phyloP scores from a whole-genome alignment of 2,113 vertebrate genomes.

The Petrocephalus microphthalmus region DNA sequence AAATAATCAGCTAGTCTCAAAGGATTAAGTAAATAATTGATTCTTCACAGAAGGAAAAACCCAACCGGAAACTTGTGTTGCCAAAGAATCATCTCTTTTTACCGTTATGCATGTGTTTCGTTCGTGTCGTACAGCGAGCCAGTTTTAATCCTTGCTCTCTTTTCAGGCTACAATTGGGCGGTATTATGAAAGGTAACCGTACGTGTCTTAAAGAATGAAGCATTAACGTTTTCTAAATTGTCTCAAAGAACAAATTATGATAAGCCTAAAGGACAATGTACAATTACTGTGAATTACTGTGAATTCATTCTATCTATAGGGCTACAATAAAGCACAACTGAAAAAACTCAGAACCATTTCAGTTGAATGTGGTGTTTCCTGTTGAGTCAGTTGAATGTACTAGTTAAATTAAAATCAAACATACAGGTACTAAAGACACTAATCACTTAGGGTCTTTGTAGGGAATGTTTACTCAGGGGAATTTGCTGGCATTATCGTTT shows the following conservation, averaged over 20 bases:
- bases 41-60: background rate
- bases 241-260: background rate
- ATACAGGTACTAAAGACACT: background rate
- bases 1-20: background rate
- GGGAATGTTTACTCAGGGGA: slow-evolving; percentile 2
- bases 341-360: background rate
- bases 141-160: background rate
- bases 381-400: background rate
- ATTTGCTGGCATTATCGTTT: background rate
- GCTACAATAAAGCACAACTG: background rate
- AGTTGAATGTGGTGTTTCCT: background rate
- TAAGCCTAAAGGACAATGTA: background rate
- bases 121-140: background rate
- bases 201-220: background rate
- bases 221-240: background rate
- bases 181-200: background rate
- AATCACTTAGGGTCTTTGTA: background rate
- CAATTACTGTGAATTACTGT: background rate
- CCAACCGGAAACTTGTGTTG: background rate
- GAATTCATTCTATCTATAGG: background rate
- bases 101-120: background rate
- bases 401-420: background rate
- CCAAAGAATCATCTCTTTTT: background rate
- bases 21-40: background rate
- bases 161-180: background rate